Evolutionary conservation across 2,888 invertebrate genomes (phyloP), one percentile per base, ranked within the genome.

Genomic region (Tiphia femorata): DNA sequence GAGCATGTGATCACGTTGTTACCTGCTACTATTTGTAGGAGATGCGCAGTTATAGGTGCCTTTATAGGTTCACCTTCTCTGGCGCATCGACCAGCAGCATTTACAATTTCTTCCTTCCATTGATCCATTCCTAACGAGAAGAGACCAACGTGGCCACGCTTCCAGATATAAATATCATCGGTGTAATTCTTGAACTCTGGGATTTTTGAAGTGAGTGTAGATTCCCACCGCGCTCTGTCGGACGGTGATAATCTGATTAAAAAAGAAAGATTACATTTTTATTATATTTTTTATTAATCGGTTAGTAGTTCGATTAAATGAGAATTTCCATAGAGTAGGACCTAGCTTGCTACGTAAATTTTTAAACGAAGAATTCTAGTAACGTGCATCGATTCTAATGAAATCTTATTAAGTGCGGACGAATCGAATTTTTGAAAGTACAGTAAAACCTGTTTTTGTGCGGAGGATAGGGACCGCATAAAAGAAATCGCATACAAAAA

Each of bases 31-130:
- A 59, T 74, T 54, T 73, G 72, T 38, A 82, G 62, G 48, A 82
- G 67, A 58, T 81, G 73, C 10, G 72, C 56, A 7, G 81, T 73
- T 40, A 82, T 71, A 3, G 71, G 60, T 25, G 76, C 67, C 17
- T 73, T 68, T 8, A 83, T 67, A 1, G 76, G 73, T 54, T 82
- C 79, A 3, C 83, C 83, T 56, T 82, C 82, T 25, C 83, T 69
- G 2, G 73, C 73, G 40, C 80, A 79, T 65, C 67, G 76, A 4
- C 72, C 63, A 10, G 73, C 73, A 14, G 76, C 73, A 51, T 67
- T 77, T 42, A 78, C 76, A 23, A 81, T 65, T 35, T 83, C 82
- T 17, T 56, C 64, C 43, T 67, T 75, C 83, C 83, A 83, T 16
- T 78, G 70, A 38, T 80, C 77, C 40, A 63, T 63, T 2, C 59